Evolutionary conservation across 2,113 vertebrate genomes (phyloP).

Genomic region (Maccullochella peelii): DNA sequence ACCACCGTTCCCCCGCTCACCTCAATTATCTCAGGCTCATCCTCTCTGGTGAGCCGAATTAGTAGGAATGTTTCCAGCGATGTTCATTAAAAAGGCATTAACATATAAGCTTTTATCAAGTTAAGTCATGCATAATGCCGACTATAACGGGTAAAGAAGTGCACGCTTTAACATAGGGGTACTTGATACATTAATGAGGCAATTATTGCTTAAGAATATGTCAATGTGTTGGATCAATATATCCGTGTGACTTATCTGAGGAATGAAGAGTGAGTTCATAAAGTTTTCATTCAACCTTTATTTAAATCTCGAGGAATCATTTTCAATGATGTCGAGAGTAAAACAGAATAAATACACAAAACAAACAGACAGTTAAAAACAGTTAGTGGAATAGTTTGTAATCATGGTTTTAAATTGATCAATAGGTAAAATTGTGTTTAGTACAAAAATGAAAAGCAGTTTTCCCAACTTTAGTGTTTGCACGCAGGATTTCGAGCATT

Average conservation of each 20-base stretch:
- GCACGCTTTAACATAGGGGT: neutral
- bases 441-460: too few species aligned
- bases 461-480: too few species aligned
- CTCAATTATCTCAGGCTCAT: conserved; percentile 43
- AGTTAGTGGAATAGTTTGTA: too few species aligned
- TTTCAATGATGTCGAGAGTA: too few species aligned
- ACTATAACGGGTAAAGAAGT: neutral
- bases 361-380: too few species aligned
- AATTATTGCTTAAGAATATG: neutral
- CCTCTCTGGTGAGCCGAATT: conserved; percentile 28
- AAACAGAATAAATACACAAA: too few species aligned
- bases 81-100: conserved; percentile 53
- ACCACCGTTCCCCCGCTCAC: conserved; percentile 1
- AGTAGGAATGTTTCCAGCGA: conserved; percentile 18
- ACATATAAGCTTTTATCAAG: conserved; percentile 32
- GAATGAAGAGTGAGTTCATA: too few species aligned
- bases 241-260: neutral
- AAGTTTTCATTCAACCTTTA: too few species aligned
- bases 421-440: too few species aligned
- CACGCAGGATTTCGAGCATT: too few species aligned
- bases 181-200: conserved; percentile 5
- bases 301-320: too few species aligned
- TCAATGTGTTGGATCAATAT: neutral
- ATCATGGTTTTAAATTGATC: too few species aligned
- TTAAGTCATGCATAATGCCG: conserved; percentile 4